Conservation (phyloP, 2,113 vertebrate species). For the Halcyon senegalensis region DNA sequence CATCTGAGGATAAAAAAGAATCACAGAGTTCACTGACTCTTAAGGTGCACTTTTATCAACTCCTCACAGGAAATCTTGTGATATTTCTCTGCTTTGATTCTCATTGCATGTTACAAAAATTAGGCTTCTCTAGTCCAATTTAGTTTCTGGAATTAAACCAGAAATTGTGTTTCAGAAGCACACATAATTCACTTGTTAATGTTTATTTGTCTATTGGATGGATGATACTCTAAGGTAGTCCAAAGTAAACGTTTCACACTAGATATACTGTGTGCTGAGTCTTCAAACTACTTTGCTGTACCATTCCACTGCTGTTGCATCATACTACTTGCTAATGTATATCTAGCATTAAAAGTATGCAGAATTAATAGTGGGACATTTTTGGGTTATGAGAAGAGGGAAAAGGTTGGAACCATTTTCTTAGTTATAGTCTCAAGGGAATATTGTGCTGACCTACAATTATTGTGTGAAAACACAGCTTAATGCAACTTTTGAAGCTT, state of each 20-base stretch:
- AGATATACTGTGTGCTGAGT: no score
- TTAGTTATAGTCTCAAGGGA: not conserved
- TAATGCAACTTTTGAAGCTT: not conserved
- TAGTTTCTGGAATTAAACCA: not conserved
- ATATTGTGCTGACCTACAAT: not conserved
- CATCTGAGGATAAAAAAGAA: not conserved
- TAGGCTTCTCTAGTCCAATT: not conserved
- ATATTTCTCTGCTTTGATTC: not conserved
- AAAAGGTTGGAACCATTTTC: not conserved
- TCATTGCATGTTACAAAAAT: not conserved
- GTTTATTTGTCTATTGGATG: not conserved
- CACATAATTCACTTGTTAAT: not conserved
- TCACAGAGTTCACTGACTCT: not conserved
- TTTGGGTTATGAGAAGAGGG: not conserved
- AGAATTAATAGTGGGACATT: not conserved
- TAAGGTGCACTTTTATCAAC: not conserved
- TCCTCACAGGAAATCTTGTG: not conserved
- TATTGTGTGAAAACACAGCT: not conserved
- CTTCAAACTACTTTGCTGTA: not conserved
- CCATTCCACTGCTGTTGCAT: not conserved
- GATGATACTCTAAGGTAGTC: not conserved
- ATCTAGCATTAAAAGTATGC: not conserved
- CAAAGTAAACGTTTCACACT: not conserved
- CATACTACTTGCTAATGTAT: not conserved
- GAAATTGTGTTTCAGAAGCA: not conserved